Percentiles rank a stretch among this genome's conserved stretches.
These are phyloP conservation scores for Botia almorhae DNA, from an alignment of 2,797 vertebrate genomes.

Conservation along the genomic window DNA sequence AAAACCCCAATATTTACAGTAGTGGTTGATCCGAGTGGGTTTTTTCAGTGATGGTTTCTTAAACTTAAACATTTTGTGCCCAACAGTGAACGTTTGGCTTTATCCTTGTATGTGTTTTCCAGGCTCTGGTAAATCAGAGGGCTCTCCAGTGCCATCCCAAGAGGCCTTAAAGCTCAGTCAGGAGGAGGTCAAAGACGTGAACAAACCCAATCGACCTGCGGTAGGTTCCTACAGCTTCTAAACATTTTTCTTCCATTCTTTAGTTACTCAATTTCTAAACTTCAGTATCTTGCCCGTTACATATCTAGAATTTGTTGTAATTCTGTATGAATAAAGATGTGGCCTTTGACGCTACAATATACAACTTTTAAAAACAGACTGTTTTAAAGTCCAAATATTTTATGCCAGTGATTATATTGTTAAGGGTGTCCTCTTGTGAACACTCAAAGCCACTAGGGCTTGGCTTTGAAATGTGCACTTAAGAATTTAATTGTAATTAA, in stretches of 20 bases:
- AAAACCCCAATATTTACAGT: no score
- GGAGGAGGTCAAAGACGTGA: conserved; percentile 88
- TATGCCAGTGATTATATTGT: no score
- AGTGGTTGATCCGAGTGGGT: no score
- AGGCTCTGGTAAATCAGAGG: conserved; percentile 86
- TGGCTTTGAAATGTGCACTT: background rate
- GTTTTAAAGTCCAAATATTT: no score
- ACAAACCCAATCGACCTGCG: conserved; percentile 90
- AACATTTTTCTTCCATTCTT: background rate
- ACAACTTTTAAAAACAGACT: no score
- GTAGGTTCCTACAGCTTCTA: conserved; percentile 77
- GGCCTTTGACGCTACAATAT: no score
- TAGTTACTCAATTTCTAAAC: conserved; percentile 1
- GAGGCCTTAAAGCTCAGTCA: conserved; percentile 86
- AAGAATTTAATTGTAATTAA: background rate
- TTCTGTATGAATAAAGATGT: background rate
- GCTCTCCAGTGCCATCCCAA: conserved; percentile 84
- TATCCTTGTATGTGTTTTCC: conserved; percentile 1
- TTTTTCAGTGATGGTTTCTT: no score
- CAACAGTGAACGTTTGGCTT: background rate
- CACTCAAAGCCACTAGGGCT: background rate
- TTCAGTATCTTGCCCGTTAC: conserved; percentile 39
- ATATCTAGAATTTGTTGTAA: no score
- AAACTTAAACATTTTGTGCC: background rate
- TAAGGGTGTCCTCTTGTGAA: conserved; percentile 36